Conservation (phyloP, 2,797 vertebrate genomes). For the Pterois miles region DNA sequence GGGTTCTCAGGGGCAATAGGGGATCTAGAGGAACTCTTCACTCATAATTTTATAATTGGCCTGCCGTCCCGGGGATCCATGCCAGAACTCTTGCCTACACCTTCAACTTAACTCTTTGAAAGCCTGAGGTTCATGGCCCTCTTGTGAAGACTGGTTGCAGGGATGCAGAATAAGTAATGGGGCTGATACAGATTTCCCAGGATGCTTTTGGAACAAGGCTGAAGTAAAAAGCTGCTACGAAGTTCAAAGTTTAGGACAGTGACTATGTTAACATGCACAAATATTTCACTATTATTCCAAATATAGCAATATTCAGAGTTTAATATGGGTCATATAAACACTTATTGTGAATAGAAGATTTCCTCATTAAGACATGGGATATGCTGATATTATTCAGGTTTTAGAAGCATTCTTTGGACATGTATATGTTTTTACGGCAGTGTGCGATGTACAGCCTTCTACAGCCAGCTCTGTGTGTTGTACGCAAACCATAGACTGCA, state of each 20-base stretch:
- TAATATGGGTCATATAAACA: too few relatives aligned
- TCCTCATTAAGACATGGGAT: too few relatives aligned
- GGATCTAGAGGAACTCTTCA: slow-evolving; percentile 69
- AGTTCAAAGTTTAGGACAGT: slow-evolving; percentile 21
- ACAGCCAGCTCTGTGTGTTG: too few relatives aligned
- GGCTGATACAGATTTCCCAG: slow-evolving; percentile 35
- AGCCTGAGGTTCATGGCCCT: slow-evolving; percentile 43
- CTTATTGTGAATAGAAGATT: fast-evolving
- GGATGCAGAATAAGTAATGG: slow-evolving; percentile 23
- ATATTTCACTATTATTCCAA: too few relatives aligned
- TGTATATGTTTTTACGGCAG: too few relatives aligned
- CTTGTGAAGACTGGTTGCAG: slow-evolving; percentile 29
- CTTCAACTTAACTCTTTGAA: slow-evolving; percentile 76
- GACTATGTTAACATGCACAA: too few relatives aligned
- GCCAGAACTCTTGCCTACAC: slow-evolving; percentile 68
- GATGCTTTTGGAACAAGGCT: slow-evolving; percentile 25
- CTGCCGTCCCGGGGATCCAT: slow-evolving; percentile 64
- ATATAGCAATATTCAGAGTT: too few relatives aligned
- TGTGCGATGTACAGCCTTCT: too few relatives aligned
- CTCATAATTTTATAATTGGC: slow-evolving; percentile 84
- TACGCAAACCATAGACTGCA: too few relatives aligned
- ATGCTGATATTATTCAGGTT: too few relatives aligned
- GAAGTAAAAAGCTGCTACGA: neutral
- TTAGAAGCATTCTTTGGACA: too few relatives aligned
- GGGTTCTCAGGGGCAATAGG: slow-evolving; percentile 66